Base-by-base conservation (phyloP, 2,797 vertebrate species). In the Enteromius thamalakanensis region DNA sequence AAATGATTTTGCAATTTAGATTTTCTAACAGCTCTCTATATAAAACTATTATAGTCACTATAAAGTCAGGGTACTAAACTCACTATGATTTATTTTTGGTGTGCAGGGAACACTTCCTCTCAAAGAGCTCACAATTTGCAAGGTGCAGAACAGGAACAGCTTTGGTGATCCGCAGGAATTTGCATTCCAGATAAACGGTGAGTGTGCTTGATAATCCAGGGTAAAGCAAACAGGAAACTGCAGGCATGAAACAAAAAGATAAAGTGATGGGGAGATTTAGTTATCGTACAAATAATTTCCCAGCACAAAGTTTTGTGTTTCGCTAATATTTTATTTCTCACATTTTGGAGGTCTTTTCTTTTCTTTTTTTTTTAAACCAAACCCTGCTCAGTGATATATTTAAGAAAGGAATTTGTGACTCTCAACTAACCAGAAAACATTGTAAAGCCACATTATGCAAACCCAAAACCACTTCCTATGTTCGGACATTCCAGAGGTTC, bases 161-260 rank as follows among this genome's bases (percentile, higher is more conserved):
- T 92, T 91, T 89, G 94, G 87, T 10, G 92, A 93, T 87, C 93
- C 90, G 17, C 90, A 95, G 89, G 95, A 94, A 2, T 96, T 95
- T 0, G 94, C 95, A 34, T 97, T 99, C 91, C 95, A 95, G 92
- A 96, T 98, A 82, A 95, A 96, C 83, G 97, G 97, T 99, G 76
- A 87, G 93, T 88, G 85, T 7, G 12, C 65, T 78, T 74, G 32
- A 67, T 69, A 68, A 75, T 26, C 11, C 14, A 55, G 55, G 9
- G 21, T 6, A 34, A 21, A 49, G 60, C 64, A 45, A 69, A 53
- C 62, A 60, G 47, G 37, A 60, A 68, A 77, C 29, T 1, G 3
- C 51, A 71, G 19, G 34, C 12, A 76, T 47, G 37, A 58, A 79
- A 74, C 17, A 14, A 58, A 60, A 29, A 76, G 71, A 83, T 83